These are phyloP conservation scores for Sebastes taczanowskii DNA, from an alignment of 2,797 vertebrate genomes.

Conservation along the genomic window DNA sequence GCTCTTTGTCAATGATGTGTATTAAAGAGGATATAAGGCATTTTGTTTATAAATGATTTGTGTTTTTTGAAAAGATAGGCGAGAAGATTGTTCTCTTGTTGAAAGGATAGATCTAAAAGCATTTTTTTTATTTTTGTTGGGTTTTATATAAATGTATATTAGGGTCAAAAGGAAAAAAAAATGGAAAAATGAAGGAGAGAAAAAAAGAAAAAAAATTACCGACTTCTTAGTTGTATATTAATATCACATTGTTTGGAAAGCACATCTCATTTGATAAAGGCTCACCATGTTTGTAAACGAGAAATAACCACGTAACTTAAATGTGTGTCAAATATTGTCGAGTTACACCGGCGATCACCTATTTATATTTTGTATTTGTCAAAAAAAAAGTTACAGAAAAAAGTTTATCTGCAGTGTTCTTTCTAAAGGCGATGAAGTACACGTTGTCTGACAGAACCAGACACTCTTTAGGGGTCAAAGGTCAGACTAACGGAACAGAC, in stretches of 20 bases:
- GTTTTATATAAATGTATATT: slow-evolving; percentile 86
- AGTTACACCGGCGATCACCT: slow-evolving; percentile 64
- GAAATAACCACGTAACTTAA: slow-evolving; percentile 78
- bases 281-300: slow-evolving; percentile 77
- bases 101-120: slow-evolving; percentile 67
- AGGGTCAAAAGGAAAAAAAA: slow-evolving; percentile 66
- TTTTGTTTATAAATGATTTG: slow-evolving; percentile 76
- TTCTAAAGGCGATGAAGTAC: slow-evolving; percentile 43
- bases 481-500: slow-evolving; percentile 26
- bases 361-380: slow-evolving; percentile 84
- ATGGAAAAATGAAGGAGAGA: slow-evolving; percentile 21
- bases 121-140: slow-evolving; percentile 75
- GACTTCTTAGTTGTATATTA: slow-evolving; percentile 78
- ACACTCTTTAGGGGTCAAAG: slow-evolving; percentile 16
- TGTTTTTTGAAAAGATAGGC: slow-evolving; percentile 59
- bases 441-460: slow-evolving; percentile 2
- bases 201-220: slow-evolving; percentile 34
- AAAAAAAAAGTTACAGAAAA: slow-evolving; percentile 44
- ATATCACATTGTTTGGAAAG: slow-evolving; percentile 79
- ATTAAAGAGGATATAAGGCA: slow-evolving; percentile 70
- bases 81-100: slow-evolving; percentile 56
- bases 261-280: slow-evolving; percentile 79
- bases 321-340: slow-evolving; percentile 74
- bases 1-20: slow-evolving; percentile 69
- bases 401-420: slow-evolving; percentile 65